These are phyloP conservation scores for Therioaphis trifolii DNA, from an alignment of 2,888 invertebrate genomes.

Conservation along the genomic window DNA sequence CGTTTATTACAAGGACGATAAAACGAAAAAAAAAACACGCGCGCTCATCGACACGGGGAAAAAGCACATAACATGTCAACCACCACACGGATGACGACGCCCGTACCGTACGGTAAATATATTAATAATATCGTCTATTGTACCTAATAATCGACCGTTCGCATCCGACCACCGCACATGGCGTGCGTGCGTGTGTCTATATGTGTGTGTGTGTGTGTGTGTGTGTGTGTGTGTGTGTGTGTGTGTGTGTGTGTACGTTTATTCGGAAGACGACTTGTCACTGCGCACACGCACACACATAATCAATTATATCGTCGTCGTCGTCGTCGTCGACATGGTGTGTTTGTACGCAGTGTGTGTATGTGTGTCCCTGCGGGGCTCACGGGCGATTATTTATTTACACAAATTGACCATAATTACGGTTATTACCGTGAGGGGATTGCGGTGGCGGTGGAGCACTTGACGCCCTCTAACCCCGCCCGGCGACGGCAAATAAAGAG, in stretches of 20 bases:
- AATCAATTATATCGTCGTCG: slow-evolving; percentile 35
- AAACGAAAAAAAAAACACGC: too few species aligned
- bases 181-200: not conserved
- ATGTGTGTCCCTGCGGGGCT: slow-evolving; percentile 42
- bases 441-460: slow-evolving; percentile 32
- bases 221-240: slow-evolving; percentile 1
- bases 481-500: slow-evolving; percentile 42
- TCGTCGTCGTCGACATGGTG: not conserved
- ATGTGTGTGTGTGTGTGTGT: not conserved
- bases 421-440: slow-evolving; percentile 47
- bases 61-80: not conserved
- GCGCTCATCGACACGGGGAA: too few species aligned
- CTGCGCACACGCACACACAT: not conserved
- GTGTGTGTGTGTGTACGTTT: not conserved
- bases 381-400: slow-evolving; percentile 43
- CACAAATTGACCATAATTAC: slow-evolving; percentile 58
- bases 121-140: too few species aligned
- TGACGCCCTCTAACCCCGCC: slow-evolving; percentile 48
- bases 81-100: not conserved
- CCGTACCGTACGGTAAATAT: not conserved
- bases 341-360: not conserved
- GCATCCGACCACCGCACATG: not conserved
- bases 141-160: too few species aligned
- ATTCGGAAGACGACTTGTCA: not conserved
- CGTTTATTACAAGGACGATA: too few species aligned